Base-by-base conservation (phyloP, 1,140 invertebrate species). In the Asobara japonica region DNA sequence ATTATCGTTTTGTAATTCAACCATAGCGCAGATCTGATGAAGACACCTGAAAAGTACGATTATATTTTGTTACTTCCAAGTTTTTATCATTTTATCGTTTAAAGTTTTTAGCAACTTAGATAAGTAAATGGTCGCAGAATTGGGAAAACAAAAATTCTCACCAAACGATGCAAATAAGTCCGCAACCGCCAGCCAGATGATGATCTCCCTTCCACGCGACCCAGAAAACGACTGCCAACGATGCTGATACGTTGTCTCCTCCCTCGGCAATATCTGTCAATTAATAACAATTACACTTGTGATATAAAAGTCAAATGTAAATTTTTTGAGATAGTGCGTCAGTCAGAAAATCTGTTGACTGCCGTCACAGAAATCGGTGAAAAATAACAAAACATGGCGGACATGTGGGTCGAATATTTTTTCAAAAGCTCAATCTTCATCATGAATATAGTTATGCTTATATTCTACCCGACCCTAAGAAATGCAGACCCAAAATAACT, bases 121-220 rank as follows among this genome's bases (percentile, higher is more conserved):
- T n/a, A n/a, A n/a, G n/a, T n/a, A n/a, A n/a, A n/a, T n/a, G n/a
- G n/a, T n/a, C n/a, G n/a, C n/a, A n/a, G n/a, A n/a, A n/a, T n/a
- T n/a, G n/a, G n/a, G n/a, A n/a, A n/a, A 64, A 62, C 18, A 38
- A 33, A n/a, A 16, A 74, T 60, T 33, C 16, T 5, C 87, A 93
- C 93, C 93, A 81, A 93, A 82, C 11, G 93, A 92, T 66, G 93
- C 94, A 36, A 94, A 82, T 18, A 95, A 87, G 89, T 95, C 94
- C 30, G 93, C 92, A 64, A 93, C 84, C 13, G 94, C 93, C 22
- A 95, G 85, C 92, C 93, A 94, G 51, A 93, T 87, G 65, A 95
- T 93, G 51, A 94, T 94, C 72, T 89, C 87, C 64, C 92, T 86
- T 45, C 93, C 92, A 77, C 93, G 87, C 6, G 86, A 86, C 25